phyloP scores from a whole-genome alignment of 2,113 vertebrate genomes.

The Eira barbara region DNA sequence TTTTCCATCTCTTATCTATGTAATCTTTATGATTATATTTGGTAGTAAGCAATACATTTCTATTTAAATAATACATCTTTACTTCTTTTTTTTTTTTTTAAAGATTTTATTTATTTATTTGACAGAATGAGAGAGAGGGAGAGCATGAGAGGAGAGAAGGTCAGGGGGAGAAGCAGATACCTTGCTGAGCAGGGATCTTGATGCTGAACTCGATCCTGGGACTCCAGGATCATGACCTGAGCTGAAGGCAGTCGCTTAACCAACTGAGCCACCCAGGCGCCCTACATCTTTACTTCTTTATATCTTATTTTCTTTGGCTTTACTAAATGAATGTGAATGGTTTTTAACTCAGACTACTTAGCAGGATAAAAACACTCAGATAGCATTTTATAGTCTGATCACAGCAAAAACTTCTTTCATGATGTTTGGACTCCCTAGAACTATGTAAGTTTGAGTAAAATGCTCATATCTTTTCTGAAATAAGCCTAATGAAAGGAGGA shows the following conservation, averaged over 20 bases:
- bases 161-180: too few species aligned
- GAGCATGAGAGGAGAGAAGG: too few species aligned
- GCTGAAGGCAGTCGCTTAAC: too few species aligned
- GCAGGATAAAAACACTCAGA: background rate
- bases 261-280: too few species aligned
- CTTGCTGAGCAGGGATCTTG: too few species aligned
- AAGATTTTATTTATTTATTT: too few species aligned
- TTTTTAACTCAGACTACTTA: background rate
- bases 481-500: background rate
- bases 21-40: background rate
- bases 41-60: background rate
- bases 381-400: background rate
- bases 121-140: too few species aligned
- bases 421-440: background rate
- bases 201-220: too few species aligned
- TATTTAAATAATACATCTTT: background rate
- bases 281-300: background rate
- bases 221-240: too few species aligned
- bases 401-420: background rate
- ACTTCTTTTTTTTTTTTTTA: background rate
- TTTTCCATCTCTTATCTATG: background rate
- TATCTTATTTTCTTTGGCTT: background rate
- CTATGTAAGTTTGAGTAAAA: background rate
- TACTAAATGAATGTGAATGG: background rate
- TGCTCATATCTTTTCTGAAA: background rate